Evolutionary conservation across 2,888 invertebrate genomes (phyloP).

Genomic region (Drosophila aldrichi): DNA sequence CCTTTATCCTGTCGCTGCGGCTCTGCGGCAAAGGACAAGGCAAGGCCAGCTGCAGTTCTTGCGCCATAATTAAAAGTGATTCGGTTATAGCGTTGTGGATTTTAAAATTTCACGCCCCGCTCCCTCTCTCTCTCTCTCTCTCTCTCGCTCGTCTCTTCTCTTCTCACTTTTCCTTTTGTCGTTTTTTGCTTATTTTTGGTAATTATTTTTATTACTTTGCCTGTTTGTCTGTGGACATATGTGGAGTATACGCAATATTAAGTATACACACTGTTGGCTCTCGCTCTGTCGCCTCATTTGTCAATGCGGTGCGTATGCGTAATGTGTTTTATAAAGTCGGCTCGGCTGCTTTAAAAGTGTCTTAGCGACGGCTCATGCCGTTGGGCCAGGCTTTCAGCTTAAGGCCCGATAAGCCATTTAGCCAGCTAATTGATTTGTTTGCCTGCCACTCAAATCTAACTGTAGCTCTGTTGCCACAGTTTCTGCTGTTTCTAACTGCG

Average conservation of each 20-base stretch:
- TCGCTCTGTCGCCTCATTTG: constrained; percentile 36
- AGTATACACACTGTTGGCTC: constrained; percentile 19
- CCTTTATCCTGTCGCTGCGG: constrained; percentile 18
- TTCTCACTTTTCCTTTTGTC: neutral
- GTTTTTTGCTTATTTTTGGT: constrained; percentile 11
- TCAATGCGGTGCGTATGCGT: constrained; percentile 28
- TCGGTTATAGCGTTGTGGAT: constrained; percentile 33
- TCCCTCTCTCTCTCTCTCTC: no score
- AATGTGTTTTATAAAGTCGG: constrained; percentile 35
- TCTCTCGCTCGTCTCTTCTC: no score
- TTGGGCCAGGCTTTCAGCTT: constrained; percentile 24
- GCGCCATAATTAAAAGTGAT: constrained; percentile 43
- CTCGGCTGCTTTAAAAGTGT: constrained; percentile 3
- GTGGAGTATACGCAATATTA: constrained; percentile 15
- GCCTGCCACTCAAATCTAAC: constrained; percentile 10
- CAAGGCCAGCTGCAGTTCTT: constrained; percentile 22
- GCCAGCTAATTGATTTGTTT: constrained; percentile 63
- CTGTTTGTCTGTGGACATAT: constrained; percentile 13
- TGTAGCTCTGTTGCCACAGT: constrained; percentile 6
- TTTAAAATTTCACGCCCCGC: neutral
- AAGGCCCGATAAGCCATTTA: constrained; percentile 53
- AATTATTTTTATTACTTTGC: constrained; percentile 38
- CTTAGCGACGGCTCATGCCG: constrained; percentile 17
- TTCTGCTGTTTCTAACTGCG: constrained; percentile 9
- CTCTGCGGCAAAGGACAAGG: constrained; percentile 1